Evolutionary conservation across 2,888 invertebrate species (phyloP), one percentile per base, ranked within the genome.

Genomic region (Synanthedon tipuliformis): DNA sequence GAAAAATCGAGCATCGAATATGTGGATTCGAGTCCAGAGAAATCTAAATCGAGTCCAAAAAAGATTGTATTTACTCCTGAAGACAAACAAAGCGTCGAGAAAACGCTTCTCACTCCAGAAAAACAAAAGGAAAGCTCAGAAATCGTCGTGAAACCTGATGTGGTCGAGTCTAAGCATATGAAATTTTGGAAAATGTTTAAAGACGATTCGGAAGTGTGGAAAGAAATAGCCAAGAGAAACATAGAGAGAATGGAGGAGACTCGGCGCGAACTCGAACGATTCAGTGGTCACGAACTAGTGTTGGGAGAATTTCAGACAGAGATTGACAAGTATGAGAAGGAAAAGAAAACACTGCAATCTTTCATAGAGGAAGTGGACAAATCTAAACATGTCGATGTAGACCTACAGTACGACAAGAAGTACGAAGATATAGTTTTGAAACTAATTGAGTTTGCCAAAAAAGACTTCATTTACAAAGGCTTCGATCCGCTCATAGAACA

Each of bases 151-250:
- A 68, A 71, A 57, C 75, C 77, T 1, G 75, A 77, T 40, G 62
- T 70, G 0, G 40, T 49, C 1, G 77, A 64, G 54, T 73, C 74
- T 58, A 69, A 73, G 0, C 76, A 70, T 56, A 64, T 69, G 40
- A 74, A 84, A 50, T 86, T 87, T 59, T 86, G 85, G 85, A 80
- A 76, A 53, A 69, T 88, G 62, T 87, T 88, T 58, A 81, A 78
- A 59, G 81, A 87, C 55, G 88, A 88, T 41, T 78, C 85, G 0
- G 88, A 87, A 52, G 81, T 85, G 77, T 88, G 88, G 88, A 85
- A 80, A 52, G 86, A 78, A 0, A 59, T 88, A 16, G 87, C 88
- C 1, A 79, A 85, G 54, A 78, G 86, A 52, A 84, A 88, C 62
- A 61, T 88, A 11, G 78, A 84, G 2, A 86, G 81, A 67, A 85